Base-by-base conservation (phyloP, 2,113 vertebrate genomes). In the Balaeniceps rex region DNA sequence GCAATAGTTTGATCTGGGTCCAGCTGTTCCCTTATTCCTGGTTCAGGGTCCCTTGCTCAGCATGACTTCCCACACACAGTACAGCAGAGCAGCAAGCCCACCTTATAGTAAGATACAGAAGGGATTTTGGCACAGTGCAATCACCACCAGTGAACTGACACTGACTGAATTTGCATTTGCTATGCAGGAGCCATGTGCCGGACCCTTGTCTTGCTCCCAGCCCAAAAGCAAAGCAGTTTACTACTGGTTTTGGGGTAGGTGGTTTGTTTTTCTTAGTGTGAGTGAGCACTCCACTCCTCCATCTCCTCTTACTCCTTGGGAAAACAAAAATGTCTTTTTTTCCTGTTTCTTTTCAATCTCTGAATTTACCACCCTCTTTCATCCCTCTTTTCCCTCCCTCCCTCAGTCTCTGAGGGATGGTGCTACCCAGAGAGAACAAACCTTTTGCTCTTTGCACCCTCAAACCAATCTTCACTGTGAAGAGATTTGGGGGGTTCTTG, bases 171-270 rank as follows among this genome's bases (percentile, higher is more conserved):
- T 9, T 7, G 10, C 5, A 3, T 46, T 34, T 69, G 10, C 47
- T 10, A 4, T 1, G 7, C 47, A 12, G 14, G 52, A 87, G 13
- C 51, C 31, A 1, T 0, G 3, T 16, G 19, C 25, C 7, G 6
- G 40, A 23, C 9, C 4, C 31, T 49, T 23, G 22, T 49, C 29
- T 49, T 60, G 19, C 66, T 23, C 57, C 40, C 65, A 40, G 34
- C 4, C 12, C 49, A 6, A 10, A 26, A 47, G 14, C 33, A 49
- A 61, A 58, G 38, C 38, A 38, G 28, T 79, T 83, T 78, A 19
- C 13, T 18, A 14, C 8, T 8, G 21, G 3, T 8, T 17, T 44
- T 1, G 25, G n/a, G 14, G 11, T 34, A 14, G 3, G 2, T 4
- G n/a, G n/a, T n/a, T n/a, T n/a, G n/a, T n/a, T n/a, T 21, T 12